Conservation (phyloP, 2,888 invertebrate genomes). For the Agriopis leucophaearia region DNA sequence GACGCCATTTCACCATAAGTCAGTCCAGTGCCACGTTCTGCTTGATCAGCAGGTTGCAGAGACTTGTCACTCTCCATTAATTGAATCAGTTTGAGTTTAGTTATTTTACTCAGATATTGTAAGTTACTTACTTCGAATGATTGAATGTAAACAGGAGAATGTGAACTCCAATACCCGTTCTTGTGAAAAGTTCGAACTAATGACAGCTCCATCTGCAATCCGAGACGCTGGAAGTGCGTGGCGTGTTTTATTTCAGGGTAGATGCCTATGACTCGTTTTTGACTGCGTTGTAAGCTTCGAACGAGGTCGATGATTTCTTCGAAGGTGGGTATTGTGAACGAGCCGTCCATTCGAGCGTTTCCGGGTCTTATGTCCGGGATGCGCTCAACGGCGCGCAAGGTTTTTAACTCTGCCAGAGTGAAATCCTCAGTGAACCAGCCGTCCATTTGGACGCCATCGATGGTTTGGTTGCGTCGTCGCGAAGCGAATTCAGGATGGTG, state of each 20-base stretch:
- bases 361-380: constrained; percentile 71
- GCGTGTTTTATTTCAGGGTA: constrained; percentile 79
- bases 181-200: constrained; percentile 67
- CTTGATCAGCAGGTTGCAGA: constrained; percentile 69
- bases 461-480: constrained; percentile 63
- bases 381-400: constrained; percentile 69
- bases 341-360: constrained; percentile 70
- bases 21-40: constrained; percentile 57
- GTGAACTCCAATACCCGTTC: constrained; percentile 66
- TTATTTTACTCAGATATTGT: constrained; percentile 69
- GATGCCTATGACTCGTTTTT: constrained; percentile 70
- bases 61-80: constrained; percentile 60
- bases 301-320: constrained; percentile 77
- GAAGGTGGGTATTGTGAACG: constrained; percentile 70
- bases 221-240: constrained; percentile 67
- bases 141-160: constrained; percentile 75
- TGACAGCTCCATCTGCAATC: constrained; percentile 68
- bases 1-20: constrained; percentile 76
- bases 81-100: constrained; percentile 70
- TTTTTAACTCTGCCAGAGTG: constrained; percentile 75
- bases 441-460: constrained; percentile 62
- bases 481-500: constrained; percentile 66
- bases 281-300: constrained; percentile 68
- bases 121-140: constrained; percentile 78
- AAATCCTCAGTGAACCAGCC: constrained; percentile 82